Evolutionary conservation across 2,888 invertebrate genomes (phyloP).

Genomic region (Clostera curtula): DNA sequence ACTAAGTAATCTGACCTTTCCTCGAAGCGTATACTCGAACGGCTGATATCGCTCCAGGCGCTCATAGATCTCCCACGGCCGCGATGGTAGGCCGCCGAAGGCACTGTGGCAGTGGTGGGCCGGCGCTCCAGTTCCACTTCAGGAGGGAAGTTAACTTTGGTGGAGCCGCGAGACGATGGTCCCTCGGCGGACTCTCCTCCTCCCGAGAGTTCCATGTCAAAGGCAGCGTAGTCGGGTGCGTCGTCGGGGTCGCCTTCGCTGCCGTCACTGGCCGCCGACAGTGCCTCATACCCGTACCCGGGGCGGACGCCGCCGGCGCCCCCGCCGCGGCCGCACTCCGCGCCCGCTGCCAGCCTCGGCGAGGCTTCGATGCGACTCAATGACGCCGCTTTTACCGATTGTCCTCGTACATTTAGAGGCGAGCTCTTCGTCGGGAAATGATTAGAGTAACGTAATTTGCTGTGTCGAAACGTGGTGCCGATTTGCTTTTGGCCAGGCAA

Average conservation of each 20-base stretch:
- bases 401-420: constrained; percentile 50
- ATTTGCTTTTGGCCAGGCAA: constrained; percentile 27
- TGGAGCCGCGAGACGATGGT: constrained; percentile 66
- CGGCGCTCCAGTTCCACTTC: constrained; percentile 67
- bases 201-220: constrained; percentile 63
- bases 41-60: constrained; percentile 90
- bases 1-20: constrained; percentile 75
- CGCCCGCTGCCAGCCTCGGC: constrained; percentile 52
- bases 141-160: constrained; percentile 80
- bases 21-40: constrained; percentile 87
- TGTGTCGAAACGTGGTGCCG: constrained; percentile 70
- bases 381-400: constrained; percentile 59
- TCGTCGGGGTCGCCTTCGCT: constrained; percentile 62
- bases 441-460: constrained; percentile 65
- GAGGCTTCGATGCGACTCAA: constrained; percentile 63
- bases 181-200: constrained; percentile 59
- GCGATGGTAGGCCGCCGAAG: constrained; percentile 65
- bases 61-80: constrained; percentile 85
- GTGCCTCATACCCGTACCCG: constrained; percentile 67
- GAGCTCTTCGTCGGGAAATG: constrained; percentile 53
- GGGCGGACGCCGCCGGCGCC: constrained; percentile 61
- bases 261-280: constrained; percentile 66
- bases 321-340: constrained; percentile 46
- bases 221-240: constrained; percentile 56
- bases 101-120: constrained; percentile 54